These are phyloP conservation scores for Phodopus roborovskii DNA, from an alignment of 2,113 vertebrate genomes.

Conservation along the genomic window DNA sequence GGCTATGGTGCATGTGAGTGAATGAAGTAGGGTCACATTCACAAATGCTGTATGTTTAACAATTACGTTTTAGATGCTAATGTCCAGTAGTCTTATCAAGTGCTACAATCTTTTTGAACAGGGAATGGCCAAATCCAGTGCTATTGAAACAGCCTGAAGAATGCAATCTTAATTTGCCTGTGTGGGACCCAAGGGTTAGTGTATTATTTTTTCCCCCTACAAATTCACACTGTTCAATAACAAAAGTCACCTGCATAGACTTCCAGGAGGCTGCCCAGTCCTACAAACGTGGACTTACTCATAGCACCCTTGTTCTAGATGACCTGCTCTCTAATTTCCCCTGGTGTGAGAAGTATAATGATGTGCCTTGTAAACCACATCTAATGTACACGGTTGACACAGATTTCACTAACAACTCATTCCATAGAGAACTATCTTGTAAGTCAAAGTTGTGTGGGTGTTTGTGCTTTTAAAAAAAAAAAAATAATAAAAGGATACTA, in stretches of 20 bases:
- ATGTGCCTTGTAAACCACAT: constrained; percentile 73
- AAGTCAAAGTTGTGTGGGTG: constrained; percentile 78
- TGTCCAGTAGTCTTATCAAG: constrained; percentile 89
- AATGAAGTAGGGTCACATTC: constrained; percentile 80
- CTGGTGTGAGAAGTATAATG: constrained; percentile 72
- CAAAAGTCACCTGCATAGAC: constrained; percentile 82
- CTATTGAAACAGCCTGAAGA: constrained; percentile 94
- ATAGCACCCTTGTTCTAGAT: constrained; percentile 70
- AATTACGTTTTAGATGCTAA: constrained; percentile 81
- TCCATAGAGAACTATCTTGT: constrained; percentile 77
- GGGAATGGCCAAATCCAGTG: constrained; percentile 96
- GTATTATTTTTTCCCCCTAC: constrained; percentile 89
- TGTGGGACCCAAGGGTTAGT: constrained; percentile 96
- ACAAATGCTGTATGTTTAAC: constrained; percentile 85
- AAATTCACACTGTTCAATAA: constrained; percentile 86
- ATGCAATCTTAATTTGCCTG: constrained; percentile 94
- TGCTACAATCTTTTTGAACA: constrained; percentile 91
- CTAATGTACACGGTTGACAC: constrained; percentile 75
- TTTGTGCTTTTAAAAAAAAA: constrained; percentile 79
- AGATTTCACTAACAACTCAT: constrained; percentile 64
- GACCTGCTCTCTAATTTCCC: constrained; percentile 71
- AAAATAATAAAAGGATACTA: constrained; percentile 80
- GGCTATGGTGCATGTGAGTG: constrained; percentile 46
- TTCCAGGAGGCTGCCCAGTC: constrained; percentile 68
- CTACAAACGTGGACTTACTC: constrained; percentile 68